Evolutionary conservation across 2,888 invertebrate species (phyloP), one percentile per base, ranked within the genome.

Genomic region (Halocaridina rubra): DNA sequence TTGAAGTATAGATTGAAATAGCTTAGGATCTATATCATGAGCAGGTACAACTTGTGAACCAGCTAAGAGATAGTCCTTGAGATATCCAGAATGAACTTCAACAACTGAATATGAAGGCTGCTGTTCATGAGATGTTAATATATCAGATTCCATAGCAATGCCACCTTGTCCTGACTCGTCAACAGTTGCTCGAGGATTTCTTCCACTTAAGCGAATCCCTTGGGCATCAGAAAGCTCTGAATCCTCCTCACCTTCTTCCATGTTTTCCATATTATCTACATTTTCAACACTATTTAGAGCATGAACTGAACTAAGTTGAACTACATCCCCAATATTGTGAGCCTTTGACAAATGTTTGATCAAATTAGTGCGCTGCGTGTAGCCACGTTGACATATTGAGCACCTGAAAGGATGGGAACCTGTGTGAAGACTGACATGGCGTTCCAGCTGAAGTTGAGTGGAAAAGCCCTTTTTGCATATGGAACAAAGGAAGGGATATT

Each of bases 401-500:
- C 88, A 88, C 46, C 74, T 84, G 81, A 84, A 88, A n/a, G 88
- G 88, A 33, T 85, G 86, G 22, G 85, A 80, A 16, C 86, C 86
- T 10, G 88, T 86, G 74, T 88, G 88, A n/a, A 88, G 75, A 7
- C 80, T 86, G 7, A 88, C 88, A 29, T 88, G 88, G 1, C 88
- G 82, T 61, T 88, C 86, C 29, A 88, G 75, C 69, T 88, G 88
- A 16, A 88, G 85, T 29, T 88, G 88, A n/a, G 88, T 88, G 16
- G 89, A 88, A 76, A 89, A 89, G 19, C 89, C 88, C 46, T 89
- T 89, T 22, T 86, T 81, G 81, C 89, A 89, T 29, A 86, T 75
- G 19, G 84, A 85, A 75, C 89, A 89, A 22, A 86, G 81, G 76
- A 88, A 89, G 13, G 88, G 88, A 61, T 88, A 88, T 32, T 87